phyloP scores from a whole-genome alignment of 1,140 invertebrate genomes.

The Panagrolaimus sp. region DNA sequence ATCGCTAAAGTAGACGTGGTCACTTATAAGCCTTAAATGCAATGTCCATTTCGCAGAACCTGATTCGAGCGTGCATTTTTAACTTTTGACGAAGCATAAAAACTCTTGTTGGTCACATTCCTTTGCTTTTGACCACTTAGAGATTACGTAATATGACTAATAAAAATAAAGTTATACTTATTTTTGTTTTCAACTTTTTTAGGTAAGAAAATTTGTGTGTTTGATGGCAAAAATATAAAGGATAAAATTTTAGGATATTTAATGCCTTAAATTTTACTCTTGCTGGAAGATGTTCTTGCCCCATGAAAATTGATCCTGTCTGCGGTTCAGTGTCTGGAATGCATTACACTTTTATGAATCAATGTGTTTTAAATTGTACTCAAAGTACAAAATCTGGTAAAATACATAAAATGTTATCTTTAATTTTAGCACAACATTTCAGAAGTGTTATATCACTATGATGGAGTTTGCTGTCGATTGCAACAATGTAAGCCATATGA shows the following conservation, averaged over 20 bases:
- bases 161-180: background rate
- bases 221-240: background rate
- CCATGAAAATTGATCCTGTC: constrained; percentile 15
- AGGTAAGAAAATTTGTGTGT: background rate
- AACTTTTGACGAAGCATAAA: background rate
- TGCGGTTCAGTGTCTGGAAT: constrained; percentile 4
- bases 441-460: constrained; percentile 17
- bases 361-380: constrained; percentile 18
- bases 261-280: constrained; percentile 18
- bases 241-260: constrained; percentile 1
- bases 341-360: constrained; percentile 21
- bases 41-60: no score
- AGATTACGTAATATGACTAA: constrained; percentile 7
- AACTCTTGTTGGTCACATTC: background rate
- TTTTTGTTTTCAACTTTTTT: background rate
- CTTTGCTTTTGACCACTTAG: constrained; percentile 6
- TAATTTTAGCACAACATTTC: background rate
- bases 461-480: constrained; percentile 13
- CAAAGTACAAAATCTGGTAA: constrained; percentile 16
- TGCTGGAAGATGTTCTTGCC: constrained; percentile 16
- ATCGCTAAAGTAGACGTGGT: background rate
- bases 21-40: background rate
- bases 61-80: background rate
- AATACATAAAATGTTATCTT: background rate
- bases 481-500: constrained; percentile 10